Percentiles rank a stretch among this genome's conserved stretches.
Conservation (phyloP, 2,113 vertebrate species). For the Arvicanthis niloticus region DNA sequence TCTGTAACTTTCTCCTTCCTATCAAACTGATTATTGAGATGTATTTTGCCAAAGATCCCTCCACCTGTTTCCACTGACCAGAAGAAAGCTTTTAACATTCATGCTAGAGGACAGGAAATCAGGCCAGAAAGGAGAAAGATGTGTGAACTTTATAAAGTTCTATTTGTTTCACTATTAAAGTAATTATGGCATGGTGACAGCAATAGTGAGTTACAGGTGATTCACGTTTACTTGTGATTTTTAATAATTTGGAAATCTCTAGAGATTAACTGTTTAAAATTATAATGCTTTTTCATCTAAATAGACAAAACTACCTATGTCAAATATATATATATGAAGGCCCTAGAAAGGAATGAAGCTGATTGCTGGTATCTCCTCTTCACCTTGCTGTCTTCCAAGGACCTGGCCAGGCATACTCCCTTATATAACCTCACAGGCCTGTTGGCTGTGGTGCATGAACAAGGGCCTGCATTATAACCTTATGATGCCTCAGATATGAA, state of each 20-base stretch:
- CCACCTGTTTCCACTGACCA: not conserved
- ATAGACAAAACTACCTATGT: not conserved
- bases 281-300: not conserved
- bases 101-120: not conserved
- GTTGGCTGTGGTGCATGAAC: not conserved
- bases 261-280: conserved; percentile 3
- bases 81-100: not conserved
- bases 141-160: not conserved
- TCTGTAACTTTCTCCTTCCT: conserved; percentile 1
- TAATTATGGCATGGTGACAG: not conserved
- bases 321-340: not conserved
- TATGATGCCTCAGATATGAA: not conserved
- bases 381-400: not conserved
- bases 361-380: not conserved
- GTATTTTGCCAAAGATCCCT: not conserved
- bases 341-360: not conserved
- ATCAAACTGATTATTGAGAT: not conserved
- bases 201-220: not conserved
- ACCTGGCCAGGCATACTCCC: rapidly evolving
- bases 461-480: not conserved
- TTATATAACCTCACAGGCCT: too few species aligned
- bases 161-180: not conserved
- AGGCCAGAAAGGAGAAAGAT: not conserved
- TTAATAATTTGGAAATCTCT: not conserved
- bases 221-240: not conserved